These are phyloP conservation scores for Microcebus tavaratra DNA, from an alignment of 2,113 vertebrate genomes.

Conservation along the genomic window DNA sequence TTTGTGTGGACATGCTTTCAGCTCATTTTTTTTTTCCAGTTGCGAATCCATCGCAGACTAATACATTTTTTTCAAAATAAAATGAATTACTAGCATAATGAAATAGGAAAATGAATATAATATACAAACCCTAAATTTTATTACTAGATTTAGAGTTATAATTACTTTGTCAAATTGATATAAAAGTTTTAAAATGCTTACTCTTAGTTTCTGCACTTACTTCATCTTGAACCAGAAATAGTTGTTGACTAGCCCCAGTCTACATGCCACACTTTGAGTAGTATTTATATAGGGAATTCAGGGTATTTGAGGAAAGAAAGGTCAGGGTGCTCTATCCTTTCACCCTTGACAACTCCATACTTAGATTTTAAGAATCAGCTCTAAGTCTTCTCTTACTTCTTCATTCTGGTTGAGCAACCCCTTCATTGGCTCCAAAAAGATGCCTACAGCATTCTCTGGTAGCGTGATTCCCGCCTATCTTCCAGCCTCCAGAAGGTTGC, in stretches of 20 bases:
- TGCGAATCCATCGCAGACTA: not conserved
- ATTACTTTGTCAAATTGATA: not conserved
- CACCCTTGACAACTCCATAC: not conserved
- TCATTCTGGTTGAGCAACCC: not conserved
- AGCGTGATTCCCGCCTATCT: not conserved
- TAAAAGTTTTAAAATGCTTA: not conserved
- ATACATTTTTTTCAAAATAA: not conserved
- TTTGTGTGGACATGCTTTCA: not conserved
- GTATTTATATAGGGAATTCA: not conserved
- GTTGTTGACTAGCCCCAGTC: not conserved
- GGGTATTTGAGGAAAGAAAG: not conserved
- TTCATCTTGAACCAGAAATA: not conserved
- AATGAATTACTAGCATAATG: not conserved
- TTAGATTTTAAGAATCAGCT: not conserved
- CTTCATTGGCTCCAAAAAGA: not conserved
- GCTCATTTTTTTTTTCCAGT: not conserved
- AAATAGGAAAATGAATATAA: not conserved
- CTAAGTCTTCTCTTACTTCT: not conserved
- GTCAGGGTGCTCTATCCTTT: not conserved
- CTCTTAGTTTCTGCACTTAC: not conserved
- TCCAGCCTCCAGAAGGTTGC: rapidly evolving
- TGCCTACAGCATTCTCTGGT: not conserved
- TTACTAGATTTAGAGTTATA: not conserved
- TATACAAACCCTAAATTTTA: not conserved
- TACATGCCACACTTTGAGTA: not conserved